Evolutionary conservation across 2,888 invertebrate species (phyloP), one percentile per base, ranked within the genome.

Genomic region (Corythucha ciliata): DNA sequence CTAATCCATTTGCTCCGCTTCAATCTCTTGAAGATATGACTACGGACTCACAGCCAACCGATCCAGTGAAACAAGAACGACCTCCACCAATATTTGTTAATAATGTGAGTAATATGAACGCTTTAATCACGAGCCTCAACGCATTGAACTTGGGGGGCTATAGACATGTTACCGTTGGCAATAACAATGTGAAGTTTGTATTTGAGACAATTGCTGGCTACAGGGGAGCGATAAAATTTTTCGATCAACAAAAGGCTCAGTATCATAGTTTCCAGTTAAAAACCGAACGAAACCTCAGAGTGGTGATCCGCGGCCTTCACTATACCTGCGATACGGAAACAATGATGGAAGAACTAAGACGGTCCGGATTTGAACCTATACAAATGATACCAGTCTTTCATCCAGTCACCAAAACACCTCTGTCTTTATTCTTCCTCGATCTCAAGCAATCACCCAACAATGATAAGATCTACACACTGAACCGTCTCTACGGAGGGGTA

Each of bases 251-350:
- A n/a, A 29, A 29, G 21, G 46, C 33, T 46, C 21, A 46, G 22
- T 46, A 46, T 18, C 26, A 46, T 18, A 46, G 33, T n/a, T 46
- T 33, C 34, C 46, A 46, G 34, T 10, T 46, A 20, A 46, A 46
- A 34, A 10, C 32, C 16, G 46, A 46, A 18, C 18, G 46, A 37
- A 33, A 8, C 22, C 32, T 46, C 12, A 32, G 46, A 10, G 46
- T 46, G 21, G 46, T 46, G 7, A 46, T 46, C 5, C 32, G 46
- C 21, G 46, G 46, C 21, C 14, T 33, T n/a, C 46, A 46, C 14
- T 24, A 7, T 24, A 6, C 46, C 14, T 33, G 46, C 21, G 34
- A 34, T 20, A 21, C 34, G 5, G 34, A 44, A 20, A 29, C 26
- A 12, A 44, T 44, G 27, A 44, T 44, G 5, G 29, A 44, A 7